phyloP scores from a whole-genome alignment of 2,888 invertebrate species.

The Congeria kusceri region DNA sequence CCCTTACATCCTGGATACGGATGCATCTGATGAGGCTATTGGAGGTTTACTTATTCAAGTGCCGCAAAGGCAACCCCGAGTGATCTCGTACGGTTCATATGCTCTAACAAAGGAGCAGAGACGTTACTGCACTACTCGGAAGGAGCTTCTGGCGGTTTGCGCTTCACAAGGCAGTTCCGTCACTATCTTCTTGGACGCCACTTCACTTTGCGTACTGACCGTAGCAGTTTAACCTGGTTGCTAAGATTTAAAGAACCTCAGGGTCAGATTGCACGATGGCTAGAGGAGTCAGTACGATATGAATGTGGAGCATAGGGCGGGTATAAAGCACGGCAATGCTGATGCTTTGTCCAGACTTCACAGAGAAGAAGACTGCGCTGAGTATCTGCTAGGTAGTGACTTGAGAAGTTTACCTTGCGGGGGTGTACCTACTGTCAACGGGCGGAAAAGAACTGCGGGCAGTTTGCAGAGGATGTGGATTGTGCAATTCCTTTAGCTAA shows the following conservation, averaged over 20 bases:
- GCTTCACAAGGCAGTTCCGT: constrained; percentile 42
- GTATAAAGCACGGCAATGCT: neutral
- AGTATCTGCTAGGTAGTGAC: too few species aligned
- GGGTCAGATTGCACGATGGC: constrained; percentile 57
- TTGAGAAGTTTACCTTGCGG: too few species aligned
- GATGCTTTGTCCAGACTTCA: too few species aligned
- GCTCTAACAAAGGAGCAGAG: constrained; percentile 37
- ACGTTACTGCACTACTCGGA: constrained; percentile 51
- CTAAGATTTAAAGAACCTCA: constrained; percentile 42
- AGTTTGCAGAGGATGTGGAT: too few species aligned
- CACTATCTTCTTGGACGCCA: constrained; percentile 47
- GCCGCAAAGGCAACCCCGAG: constrained; percentile 44
- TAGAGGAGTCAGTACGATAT: neutral
- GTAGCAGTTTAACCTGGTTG: constrained; percentile 46
- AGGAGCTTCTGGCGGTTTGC: constrained; percentile 53
- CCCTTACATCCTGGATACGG: constrained; percentile 40
- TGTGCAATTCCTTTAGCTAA: too few species aligned
- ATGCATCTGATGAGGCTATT: constrained; percentile 24
- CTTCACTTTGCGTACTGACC: constrained; percentile 40
- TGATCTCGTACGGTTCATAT: constrained; percentile 47
- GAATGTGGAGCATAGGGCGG: neutral
- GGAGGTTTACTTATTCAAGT: constrained; percentile 55
- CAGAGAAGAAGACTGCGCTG: too few species aligned
- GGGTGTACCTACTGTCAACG: too few species aligned
- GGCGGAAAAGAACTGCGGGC: too few species aligned